Evolutionary conservation across 2,113 vertebrate genomes (phyloP).

Genomic region (Ptychochromis oligacanthus): DNA sequence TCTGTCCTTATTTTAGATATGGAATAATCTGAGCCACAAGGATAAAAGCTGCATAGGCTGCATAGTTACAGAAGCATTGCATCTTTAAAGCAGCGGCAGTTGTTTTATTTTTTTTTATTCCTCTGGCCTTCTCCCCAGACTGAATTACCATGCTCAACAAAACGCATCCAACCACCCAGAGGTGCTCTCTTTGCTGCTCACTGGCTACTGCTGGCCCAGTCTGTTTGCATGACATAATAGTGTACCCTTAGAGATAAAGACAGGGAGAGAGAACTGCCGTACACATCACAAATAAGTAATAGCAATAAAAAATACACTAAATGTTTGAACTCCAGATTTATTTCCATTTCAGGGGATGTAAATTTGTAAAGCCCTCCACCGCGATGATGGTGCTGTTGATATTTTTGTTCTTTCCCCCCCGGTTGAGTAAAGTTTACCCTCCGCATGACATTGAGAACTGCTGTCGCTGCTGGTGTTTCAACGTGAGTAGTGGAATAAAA

Average conservation of each 20-base stretch:
- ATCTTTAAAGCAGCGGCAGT: slow-evolving; percentile 31
- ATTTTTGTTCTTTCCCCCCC: slow-evolving; percentile 6
- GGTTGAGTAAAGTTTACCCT: slow-evolving; percentile 50
- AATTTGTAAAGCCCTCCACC: not conserved
- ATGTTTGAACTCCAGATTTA: not conserved
- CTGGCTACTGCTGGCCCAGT: slow-evolving; percentile 16
- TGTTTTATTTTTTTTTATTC: not conserved
- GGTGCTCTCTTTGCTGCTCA: slow-evolving; percentile 24
- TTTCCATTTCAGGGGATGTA: no score
- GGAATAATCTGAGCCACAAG: slow-evolving; percentile 33
- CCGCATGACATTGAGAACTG: slow-evolving; percentile 64
- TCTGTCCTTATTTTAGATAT: slow-evolving; percentile 52
- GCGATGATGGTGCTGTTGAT: not conserved
- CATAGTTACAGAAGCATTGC: slow-evolving; percentile 3
- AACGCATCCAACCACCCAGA: slow-evolving; percentile 52
- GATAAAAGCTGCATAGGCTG: slow-evolving; percentile 39
- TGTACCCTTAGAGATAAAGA: slow-evolving; percentile 5
- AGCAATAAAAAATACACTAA: not conserved
- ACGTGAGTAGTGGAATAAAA: slow-evolving; percentile 70
- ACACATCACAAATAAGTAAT: slow-evolving; percentile 18
- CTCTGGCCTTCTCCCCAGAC: slow-evolving; percentile 11
- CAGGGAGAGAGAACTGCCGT: slow-evolving; percentile 2
- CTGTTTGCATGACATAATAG: slow-evolving; percentile 41
- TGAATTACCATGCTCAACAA: slow-evolving; percentile 53
- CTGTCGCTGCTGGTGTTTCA: slow-evolving; percentile 37